Conservation (phyloP, 2,888 invertebrate species). For the Hyposoter dolosus region DNA sequence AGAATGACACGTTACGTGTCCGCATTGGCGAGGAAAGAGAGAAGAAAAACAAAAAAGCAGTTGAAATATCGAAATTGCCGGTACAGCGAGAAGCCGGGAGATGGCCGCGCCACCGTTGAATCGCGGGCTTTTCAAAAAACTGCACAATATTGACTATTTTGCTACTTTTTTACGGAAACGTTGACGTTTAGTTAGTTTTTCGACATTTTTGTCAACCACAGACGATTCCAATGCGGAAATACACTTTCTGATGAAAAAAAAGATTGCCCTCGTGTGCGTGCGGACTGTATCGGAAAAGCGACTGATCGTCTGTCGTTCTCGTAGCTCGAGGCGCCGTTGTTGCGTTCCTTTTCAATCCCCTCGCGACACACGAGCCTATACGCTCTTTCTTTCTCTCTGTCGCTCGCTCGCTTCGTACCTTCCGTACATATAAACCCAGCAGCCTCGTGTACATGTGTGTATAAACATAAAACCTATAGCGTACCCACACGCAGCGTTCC, state of each 20-base stretch:
- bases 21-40: background rate
- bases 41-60: background rate
- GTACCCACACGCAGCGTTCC: constrained; percentile 55
- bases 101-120: background rate
- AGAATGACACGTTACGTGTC: constrained; percentile 16
- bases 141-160: background rate
- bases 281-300: constrained; percentile 27
- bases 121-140: background rate
- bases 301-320: constrained; percentile 36
- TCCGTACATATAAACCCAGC: background rate
- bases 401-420: constrained; percentile 28
- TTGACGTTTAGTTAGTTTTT: background rate
- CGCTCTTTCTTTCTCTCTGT: background rate
- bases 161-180: no score
- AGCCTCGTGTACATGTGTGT: background rate
- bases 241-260: constrained; percentile 70
- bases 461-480: constrained; percentile 10
- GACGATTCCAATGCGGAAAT: background rate
- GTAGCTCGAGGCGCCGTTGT: constrained; percentile 37
- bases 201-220: no score
- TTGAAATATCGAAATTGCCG: background rate
- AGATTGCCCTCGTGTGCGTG: constrained; percentile 39
- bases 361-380: constrained; percentile 10
- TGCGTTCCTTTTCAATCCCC: constrained; percentile 4
- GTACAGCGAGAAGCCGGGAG: background rate